phyloP scores from a whole-genome alignment of 2,888 invertebrate species.

The Bimastos eiseni region DNA sequence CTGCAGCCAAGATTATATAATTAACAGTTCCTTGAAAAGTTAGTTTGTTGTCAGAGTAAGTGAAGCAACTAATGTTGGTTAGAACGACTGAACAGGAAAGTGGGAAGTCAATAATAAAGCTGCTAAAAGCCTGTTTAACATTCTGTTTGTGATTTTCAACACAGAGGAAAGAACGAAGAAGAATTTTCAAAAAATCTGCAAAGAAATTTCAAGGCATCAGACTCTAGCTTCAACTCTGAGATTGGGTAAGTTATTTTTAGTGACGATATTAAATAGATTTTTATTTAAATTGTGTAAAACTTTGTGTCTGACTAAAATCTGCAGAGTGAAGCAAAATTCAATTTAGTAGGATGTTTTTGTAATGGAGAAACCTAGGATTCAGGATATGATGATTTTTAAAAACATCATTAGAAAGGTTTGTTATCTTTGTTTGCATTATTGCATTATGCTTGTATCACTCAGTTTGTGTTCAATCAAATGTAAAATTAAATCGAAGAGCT shows the following conservation, averaged over 20 bases:
- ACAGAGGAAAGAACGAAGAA: constrained; percentile 15
- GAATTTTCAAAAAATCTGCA: neutral
- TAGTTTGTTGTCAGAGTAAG: neutral
- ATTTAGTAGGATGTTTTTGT: neutral
- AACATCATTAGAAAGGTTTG: too few species aligned
- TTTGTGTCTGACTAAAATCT: neutral
- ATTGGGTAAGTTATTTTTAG: constrained; percentile 18
- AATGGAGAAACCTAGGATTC: neutral
- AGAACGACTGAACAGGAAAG: neutral
- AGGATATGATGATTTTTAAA: neutral
- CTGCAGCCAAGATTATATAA: neutral
- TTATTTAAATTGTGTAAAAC: neutral
- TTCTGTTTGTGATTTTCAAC: neutral
- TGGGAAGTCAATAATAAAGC: neutral
- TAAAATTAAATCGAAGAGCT: too few species aligned
- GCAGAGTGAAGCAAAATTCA: neutral
- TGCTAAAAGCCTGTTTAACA: neutral
- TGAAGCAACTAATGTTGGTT: neutral
- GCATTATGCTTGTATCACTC: too few species aligned
- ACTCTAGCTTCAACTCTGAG: constrained; percentile 13
- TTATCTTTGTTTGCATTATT: too few species aligned
- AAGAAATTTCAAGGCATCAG: constrained; percentile 16
- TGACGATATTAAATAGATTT: neutral
- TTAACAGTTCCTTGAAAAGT: neutral
- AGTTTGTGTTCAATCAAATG: too few species aligned